A percentile compares a stretch with the other conserved stretches of the same genome.
These are phyloP conservation scores for Orcinus orca DNA, from an alignment of 2,113 vertebrate species.

Conservation along the genomic window DNA sequence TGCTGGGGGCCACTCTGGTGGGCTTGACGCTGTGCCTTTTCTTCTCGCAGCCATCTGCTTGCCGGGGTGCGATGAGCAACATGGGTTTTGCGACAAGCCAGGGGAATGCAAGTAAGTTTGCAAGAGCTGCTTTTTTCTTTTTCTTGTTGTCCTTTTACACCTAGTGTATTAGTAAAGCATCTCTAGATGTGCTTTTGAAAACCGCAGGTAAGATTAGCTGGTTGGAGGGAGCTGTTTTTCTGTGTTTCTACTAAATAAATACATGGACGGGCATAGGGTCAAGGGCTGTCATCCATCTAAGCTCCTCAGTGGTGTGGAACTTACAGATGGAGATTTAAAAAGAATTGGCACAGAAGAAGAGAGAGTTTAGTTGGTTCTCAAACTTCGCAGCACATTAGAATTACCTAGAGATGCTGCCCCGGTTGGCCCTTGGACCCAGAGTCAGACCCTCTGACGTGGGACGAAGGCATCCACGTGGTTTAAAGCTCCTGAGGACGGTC, in stretches of 20 bases:
- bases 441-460: neutral
- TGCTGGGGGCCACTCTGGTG: neutral
- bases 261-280: neutral
- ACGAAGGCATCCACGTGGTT: accelerated
- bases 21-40: conserved; percentile 60
- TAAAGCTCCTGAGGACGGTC: accelerated
- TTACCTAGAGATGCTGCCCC: too few relatives aligned
- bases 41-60: conserved; percentile 92
- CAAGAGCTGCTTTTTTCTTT: neutral
- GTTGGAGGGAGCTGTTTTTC: neutral
- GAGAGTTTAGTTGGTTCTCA: neutral
- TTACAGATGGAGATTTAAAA: neutral
- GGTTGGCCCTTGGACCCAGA: neutral
- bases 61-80: conserved; percentile 96
- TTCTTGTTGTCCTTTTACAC: neutral
- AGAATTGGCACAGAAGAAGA: neutral
- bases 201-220: neutral
- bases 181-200: neutral
- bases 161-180: too few relatives aligned
- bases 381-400: too few relatives aligned
- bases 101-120: conserved; percentile 99
- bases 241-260: conserved; percentile 37
- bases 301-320: neutral
- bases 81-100: conserved; percentile 96
- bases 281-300: neutral